phyloP scores from a whole-genome alignment of 2,888 invertebrate species.

The Lasioglossum figueresi region DNA sequence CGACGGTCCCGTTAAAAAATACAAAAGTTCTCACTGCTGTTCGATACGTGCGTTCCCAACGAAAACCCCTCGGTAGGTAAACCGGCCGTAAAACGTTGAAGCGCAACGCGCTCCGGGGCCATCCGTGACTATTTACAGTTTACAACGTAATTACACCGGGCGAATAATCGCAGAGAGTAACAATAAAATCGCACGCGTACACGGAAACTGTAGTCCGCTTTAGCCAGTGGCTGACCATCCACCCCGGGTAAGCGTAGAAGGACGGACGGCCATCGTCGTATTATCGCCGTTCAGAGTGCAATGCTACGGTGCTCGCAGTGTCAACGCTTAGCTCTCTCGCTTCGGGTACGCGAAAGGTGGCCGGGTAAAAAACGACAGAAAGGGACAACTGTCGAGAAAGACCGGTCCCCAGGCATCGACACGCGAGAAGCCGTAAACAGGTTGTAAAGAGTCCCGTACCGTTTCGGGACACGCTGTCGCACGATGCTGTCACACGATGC shows the following conservation, averaged over 20 bases:
- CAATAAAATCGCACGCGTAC: constrained; percentile 26
- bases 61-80: neutral
- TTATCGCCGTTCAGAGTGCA: neutral
- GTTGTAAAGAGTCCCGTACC: constrained; percentile 68
- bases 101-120: neutral
- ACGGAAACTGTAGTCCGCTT: neutral
- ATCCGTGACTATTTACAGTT: constrained; percentile 5
- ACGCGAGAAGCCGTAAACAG: constrained; percentile 67
- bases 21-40: neutral
- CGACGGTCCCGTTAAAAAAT: neutral
- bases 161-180: constrained; percentile 24
- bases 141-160: constrained; percentile 42
- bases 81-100: constrained; percentile 22
- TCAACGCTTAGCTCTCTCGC: constrained; percentile 6
- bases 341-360: neutral
- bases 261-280: neutral
- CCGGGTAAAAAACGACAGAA: constrained; percentile 15
- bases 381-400: constrained; percentile 17
- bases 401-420: constrained; percentile 60
- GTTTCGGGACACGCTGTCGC: constrained; percentile 38
- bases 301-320: neutral
- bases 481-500: neutral
- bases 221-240: neutral
- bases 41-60: neutral
- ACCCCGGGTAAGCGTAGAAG: neutral